A percentile compares a stretch with the other conserved stretches of the same genome.
Evolutionary conservation across 2,888 invertebrate species (phyloP).

Genomic region (Allacma fusca): DNA sequence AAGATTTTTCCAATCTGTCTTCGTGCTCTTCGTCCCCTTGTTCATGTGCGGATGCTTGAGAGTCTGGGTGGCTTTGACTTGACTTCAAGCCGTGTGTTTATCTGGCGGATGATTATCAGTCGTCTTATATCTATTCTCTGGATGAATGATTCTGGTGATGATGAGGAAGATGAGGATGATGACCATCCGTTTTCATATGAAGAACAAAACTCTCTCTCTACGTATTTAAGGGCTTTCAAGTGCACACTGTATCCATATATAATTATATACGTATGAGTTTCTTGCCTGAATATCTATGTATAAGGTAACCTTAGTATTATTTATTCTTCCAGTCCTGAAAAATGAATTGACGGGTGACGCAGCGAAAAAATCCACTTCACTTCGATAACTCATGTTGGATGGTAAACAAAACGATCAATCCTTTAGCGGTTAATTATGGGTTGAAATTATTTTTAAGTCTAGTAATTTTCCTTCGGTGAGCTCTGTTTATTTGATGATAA

Average conservation of each 20-base stretch:
- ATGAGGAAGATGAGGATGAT: conserved; percentile 25
- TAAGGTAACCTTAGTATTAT: too few species aligned
- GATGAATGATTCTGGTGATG: conserved; percentile 14
- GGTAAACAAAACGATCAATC: conserved; percentile 24
- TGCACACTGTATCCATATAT: too few species aligned
- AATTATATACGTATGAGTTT: too few species aligned
- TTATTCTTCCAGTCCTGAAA: not conserved
- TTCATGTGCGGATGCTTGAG: not conserved
- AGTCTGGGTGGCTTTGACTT: conserved; percentile 26
- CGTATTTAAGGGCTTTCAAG: too few species aligned
- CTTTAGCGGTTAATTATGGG: conserved; percentile 25
- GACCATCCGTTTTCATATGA: conserved; percentile 18
- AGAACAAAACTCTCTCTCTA: not conserved
- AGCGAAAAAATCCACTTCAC: conserved; percentile 23
- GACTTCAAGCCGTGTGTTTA: conserved; percentile 20
- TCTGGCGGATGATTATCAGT: conserved; percentile 15
- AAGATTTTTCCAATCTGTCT: conserved; percentile 21
- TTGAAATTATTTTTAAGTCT: conserved; percentile 17
- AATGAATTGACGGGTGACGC: conserved; percentile 16
- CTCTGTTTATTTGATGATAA: not conserved
- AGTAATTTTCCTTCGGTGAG: conserved; percentile 20
- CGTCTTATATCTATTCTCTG: conserved; percentile 23
- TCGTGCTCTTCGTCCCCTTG: not conserved
- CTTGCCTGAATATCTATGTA: too few species aligned
- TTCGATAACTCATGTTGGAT: conserved; percentile 2